Base-by-base conservation (phyloP, 2,113 vertebrate species). In the Pelusios castaneus region DNA sequence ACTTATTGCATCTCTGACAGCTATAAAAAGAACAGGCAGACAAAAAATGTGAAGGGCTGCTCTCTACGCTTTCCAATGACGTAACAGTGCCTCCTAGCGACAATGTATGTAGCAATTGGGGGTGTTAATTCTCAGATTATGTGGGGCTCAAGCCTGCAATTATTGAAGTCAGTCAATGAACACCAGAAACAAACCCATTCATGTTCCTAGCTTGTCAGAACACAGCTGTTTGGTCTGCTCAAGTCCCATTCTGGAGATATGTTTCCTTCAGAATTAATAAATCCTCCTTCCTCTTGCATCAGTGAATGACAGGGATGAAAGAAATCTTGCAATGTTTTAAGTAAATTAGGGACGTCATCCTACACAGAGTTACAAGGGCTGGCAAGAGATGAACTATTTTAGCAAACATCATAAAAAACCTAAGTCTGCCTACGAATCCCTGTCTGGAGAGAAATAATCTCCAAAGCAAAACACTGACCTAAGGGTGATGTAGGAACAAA, bases 381-480 rank as follows among this genome's bases (percentile, higher is more conserved):
- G 10, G 19, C 17, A 70, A n/a, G 10, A 19, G 19, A 11, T 22
- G n/a, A 70, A 0, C 6, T 8, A 38, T 60, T 84, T n/a, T 7
- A 24, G 41, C n/a, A 5, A 88, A 47, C 41, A 27, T 16, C 54
- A 49, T 21, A 5, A 63, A 82, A 81, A 19, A 24, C 79, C n/a
- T 58, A 2, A 78, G 81, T 1, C 1, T 0, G 1, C 47, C 19
- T 43, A 21, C 0, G 1, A 63, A 54, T 3, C 4, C 17, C 12
- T 9, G 55, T 17, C 55, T 21, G 54, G 41, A 27, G 29, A 21
- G 3, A 19, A 34, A 8, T 7, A 3, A 24, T 2, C 60, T 13
- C 58, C 10, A 24, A 13, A 52, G 2, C 22, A 0, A 17, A 45
- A 6, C 29, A 12, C 29, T 41, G 14, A n/a, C 45, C 54, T 1